phyloP scores from a whole-genome alignment of 2,888 invertebrate genomes.

The Lamellibrachia satsuma region DNA sequence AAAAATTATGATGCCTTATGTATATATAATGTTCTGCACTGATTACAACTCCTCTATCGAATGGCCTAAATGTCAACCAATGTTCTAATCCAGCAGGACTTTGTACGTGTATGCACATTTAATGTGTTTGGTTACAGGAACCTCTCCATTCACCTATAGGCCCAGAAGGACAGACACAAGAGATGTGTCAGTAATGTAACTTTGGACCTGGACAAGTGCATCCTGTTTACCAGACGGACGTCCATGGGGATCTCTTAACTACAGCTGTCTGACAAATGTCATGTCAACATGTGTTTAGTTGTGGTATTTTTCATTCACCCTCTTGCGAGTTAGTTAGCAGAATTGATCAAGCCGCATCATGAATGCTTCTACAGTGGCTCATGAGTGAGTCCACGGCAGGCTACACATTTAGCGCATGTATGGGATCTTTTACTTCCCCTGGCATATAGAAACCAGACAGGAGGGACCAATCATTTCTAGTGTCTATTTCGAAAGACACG shows the following conservation, averaged over 20 bases:
- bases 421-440: no score
- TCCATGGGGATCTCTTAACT: background rate
- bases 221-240: background rate
- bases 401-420: no score
- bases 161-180: background rate
- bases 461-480: no score
- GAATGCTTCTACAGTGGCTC: no score
- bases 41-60: background rate
- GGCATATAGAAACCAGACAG: no score
- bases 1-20: no score
- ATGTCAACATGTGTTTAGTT: background rate
- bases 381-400: no score
- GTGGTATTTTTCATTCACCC: background rate
- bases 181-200: background rate
- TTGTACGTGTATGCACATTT: background rate
- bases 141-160: background rate
- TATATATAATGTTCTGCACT: background rate
- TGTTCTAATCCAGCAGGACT: background rate
- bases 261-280: background rate
- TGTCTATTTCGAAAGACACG: no score
- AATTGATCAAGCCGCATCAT: no score
- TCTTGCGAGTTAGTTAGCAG: no score
- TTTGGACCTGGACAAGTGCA: background rate
- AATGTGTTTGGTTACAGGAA: background rate
- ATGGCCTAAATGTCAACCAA: background rate